Evolutionary conservation across 2,888 invertebrate species (phyloP), one percentile per base, ranked within the genome.

Genomic region (Ceramica pisi): DNA sequence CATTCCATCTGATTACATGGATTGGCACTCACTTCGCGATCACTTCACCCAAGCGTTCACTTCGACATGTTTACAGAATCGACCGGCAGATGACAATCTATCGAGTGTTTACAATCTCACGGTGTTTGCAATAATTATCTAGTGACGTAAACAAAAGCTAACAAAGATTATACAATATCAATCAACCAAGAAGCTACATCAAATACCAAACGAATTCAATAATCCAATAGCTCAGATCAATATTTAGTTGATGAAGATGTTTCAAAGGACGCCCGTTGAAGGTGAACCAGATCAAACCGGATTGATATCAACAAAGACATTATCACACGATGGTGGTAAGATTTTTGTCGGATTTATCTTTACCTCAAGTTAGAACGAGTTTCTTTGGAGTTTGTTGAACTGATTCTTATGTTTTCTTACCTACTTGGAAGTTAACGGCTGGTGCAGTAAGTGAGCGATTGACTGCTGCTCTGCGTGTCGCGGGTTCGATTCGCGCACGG

Each of bases 281-380:
- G 74, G 74, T 57, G 38, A 71, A 46, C 74, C 4, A 21, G 61
- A 57, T 0, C 1, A 1, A 57, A 38, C 60, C 50, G 59, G 60
- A 2, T 57, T 50, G 14, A 0, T 71, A 56, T 78, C 72, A 72
- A 78, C 53, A 72, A 53, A 31, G 16, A 44, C 35, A 2, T 48
- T 78, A 69, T 70, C 41, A 71, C 41, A 38, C 0, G 26, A 5
- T 23, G n/a, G n/a, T 59, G 68, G 46, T 26, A 38, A 38, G 26
- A 65, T 26, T 38, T 19, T 41, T 14, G 16, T 41, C 50, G n/a
- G 16, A 41, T 67, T 41, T 4, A 46, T 65, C 14, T 7, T 16
- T 31, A 5, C 4, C 3, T 31, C 31, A 16, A 16, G 6, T 26
- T 23, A 5, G 19, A n/a, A 62, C 16, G 1, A 31, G 41, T 41